Evolutionary conservation across 2,888 invertebrate species (phyloP), one percentile per base, ranked within the genome.

Genomic region (Anodontia alba): DNA sequence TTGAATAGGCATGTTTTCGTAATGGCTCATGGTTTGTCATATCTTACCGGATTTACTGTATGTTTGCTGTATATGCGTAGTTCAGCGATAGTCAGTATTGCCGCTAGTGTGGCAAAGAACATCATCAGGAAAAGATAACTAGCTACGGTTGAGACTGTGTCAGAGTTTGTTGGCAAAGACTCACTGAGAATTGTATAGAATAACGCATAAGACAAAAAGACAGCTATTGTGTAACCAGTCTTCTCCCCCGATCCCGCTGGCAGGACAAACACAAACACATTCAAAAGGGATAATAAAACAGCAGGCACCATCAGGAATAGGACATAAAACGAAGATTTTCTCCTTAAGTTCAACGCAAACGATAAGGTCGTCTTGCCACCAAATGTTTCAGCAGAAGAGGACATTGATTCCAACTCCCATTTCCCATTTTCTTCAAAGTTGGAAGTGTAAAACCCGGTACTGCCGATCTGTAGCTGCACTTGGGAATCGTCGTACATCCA

Each of bases 341-440:
- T 57, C 20, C 78, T 67, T 0, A 86, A 76, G 23, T 81, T 79
- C 0, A 86, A 66, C 3, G 76, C 81, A 62, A 79, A 86, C 2
- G 62, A 69, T 31, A 86, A 57, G 5, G 71, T 62, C 0, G 76
- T 85, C 69, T 85, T 85, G 17, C 77, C 79, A 20, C 67, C n/a
- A 0, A 43, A 23, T 26, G 76, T 76, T 20, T 74, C 70, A 33
- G 72, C 43, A 8, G 81, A 81, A 3, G 80, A 46, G 3, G 78
- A 42, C 85, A 85, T 85, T 1, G 80, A 71, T 3, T 68, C 69
- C 0, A 85, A 62, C 36, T 80, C 69, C 85, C 85, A 85, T 74
- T 85, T 82, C 15, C 85, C 85, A 43, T 85, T 85, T 29, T 85
- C 76, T 68, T 85, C 85, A 71, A 83, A 85, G 76, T 82, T 85